Conservation (phyloP, 2,113 vertebrate genomes). For the Carlito syrichta region DNA sequence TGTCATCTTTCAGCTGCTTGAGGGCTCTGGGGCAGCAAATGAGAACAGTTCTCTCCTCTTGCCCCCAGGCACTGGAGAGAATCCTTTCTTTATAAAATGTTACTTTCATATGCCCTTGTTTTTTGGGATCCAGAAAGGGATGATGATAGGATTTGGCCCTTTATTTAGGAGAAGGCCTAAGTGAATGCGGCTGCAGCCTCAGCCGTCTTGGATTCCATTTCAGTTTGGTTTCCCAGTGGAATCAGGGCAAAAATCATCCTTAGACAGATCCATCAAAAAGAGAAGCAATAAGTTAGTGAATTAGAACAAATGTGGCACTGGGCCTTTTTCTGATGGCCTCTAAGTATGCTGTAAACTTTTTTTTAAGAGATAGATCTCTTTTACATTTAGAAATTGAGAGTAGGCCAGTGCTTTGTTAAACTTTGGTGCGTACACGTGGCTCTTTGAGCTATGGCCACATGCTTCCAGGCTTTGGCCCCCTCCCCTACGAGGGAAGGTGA, state of each 20-base stretch:
- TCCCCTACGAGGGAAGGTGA: no score
- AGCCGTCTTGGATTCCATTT: neutral
- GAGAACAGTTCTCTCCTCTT: neutral
- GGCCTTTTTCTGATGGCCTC: neutral
- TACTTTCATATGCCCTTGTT: neutral
- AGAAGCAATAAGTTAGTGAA: neutral
- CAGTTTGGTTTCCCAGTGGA: neutral
- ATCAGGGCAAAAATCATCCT: neutral
- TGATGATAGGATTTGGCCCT: neutral
- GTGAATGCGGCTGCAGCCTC: neutral
- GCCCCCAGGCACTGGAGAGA: neutral
- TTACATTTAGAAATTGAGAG: neutral
- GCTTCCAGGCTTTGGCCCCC: no score
- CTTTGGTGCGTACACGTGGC: no score
- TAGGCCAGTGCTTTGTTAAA: no score
- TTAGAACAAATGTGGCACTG: neutral
- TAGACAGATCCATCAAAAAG: neutral
- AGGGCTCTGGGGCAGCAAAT: neutral
- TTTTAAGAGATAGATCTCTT: neutral
- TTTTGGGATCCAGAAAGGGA: neutral
- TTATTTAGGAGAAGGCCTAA: neutral
- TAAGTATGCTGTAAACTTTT: neutral
- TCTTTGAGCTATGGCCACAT: no score
- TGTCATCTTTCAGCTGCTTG: rapidly evolving
- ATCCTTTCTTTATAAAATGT: neutral